Evolutionary conservation across 2,888 invertebrate genomes (phyloP).

Genomic region (Plutella xylostella): DNA sequence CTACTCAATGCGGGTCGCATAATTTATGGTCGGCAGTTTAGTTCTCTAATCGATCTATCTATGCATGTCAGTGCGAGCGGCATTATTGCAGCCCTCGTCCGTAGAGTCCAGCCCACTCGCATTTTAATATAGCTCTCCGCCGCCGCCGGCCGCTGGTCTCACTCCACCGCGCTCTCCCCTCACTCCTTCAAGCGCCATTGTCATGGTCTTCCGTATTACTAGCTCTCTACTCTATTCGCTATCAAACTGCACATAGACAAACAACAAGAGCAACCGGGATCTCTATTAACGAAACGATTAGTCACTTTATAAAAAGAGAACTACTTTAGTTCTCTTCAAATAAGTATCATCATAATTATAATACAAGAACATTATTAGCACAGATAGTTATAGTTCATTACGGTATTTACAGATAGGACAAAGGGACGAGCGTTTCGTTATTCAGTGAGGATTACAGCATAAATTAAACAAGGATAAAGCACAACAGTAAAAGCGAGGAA

Average conservation of each 20-base stretch:
- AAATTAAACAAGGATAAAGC: conserved; percentile 5
- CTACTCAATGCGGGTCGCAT: background rate
- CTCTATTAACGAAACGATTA: background rate
- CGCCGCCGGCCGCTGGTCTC: conserved; percentile 32
- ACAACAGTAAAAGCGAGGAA: conserved; percentile 1
- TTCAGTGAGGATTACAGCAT: conserved; percentile 16
- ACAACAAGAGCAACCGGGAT: conserved; percentile 28
- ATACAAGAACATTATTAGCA: too few species aligned
- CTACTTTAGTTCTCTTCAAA: too few species aligned
- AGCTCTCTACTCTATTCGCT: conserved; percentile 32
- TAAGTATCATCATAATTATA: background rate
- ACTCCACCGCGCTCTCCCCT: conserved; percentile 31
- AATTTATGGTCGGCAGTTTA: background rate
- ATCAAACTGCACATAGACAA: conserved; percentile 35
- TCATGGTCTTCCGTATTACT: conserved; percentile 35
- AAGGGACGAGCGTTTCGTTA: conserved; percentile 14
- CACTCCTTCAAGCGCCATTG: conserved; percentile 37
- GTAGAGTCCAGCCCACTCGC: conserved; percentile 21
- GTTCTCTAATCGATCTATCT: conserved; percentile 1
- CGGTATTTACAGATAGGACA: background rate
- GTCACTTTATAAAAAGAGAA: too few species aligned
- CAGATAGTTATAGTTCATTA: background rate
- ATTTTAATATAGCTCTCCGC: conserved; percentile 38
- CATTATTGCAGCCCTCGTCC: background rate
- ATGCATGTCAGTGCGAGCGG: background rate